Evolutionary conservation across 2,113 vertebrate species (phyloP).

Genomic region (Lethenteron camtschaticum): DNA sequence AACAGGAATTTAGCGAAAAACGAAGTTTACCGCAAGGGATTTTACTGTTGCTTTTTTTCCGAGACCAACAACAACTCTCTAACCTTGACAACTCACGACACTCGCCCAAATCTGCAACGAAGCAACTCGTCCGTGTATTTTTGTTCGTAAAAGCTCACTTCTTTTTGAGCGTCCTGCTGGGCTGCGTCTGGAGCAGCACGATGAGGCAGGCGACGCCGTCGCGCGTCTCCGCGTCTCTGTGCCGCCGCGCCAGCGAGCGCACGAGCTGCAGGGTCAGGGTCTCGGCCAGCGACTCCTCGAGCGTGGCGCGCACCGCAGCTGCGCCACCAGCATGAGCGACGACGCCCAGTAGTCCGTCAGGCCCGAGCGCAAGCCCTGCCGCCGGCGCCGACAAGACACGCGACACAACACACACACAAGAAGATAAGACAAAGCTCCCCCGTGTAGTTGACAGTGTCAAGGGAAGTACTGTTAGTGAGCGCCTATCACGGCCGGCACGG

Average conservation of each 20-base stretch:
- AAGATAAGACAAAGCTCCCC: no score
- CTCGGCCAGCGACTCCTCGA: slow-evolving; percentile 43
- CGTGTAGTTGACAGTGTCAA: no score
- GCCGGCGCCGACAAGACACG: neutral
- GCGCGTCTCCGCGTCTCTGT: slow-evolving; percentile 22
- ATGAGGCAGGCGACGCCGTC: slow-evolving; percentile 58
- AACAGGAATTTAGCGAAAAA: no score
- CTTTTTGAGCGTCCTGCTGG: slow-evolving; percentile 28
- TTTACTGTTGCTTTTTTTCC: no score
- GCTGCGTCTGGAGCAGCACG: slow-evolving; percentile 69
- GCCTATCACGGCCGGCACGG: no score
- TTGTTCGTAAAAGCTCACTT: slow-evolving; percentile 30
- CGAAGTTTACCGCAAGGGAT: no score
- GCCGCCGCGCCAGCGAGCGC: slow-evolving; percentile 33
- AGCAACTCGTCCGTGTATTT: slow-evolving; percentile 2
- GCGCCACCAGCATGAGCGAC: slow-evolving; percentile 70
- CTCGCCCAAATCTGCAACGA: neutral
- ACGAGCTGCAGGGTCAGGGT: slow-evolving; percentile 39
- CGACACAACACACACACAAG: no score
- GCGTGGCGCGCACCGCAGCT: slow-evolving; percentile 57
- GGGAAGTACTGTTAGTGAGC: no score
- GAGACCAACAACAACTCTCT: no score
- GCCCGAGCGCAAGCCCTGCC: slow-evolving; percentile 59
- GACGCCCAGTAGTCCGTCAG: slow-evolving; percentile 61
- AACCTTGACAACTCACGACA: neutral